Base-by-base conservation (phyloP, 2,797 vertebrate species). In the Anomalospiza imberbis region DNA sequence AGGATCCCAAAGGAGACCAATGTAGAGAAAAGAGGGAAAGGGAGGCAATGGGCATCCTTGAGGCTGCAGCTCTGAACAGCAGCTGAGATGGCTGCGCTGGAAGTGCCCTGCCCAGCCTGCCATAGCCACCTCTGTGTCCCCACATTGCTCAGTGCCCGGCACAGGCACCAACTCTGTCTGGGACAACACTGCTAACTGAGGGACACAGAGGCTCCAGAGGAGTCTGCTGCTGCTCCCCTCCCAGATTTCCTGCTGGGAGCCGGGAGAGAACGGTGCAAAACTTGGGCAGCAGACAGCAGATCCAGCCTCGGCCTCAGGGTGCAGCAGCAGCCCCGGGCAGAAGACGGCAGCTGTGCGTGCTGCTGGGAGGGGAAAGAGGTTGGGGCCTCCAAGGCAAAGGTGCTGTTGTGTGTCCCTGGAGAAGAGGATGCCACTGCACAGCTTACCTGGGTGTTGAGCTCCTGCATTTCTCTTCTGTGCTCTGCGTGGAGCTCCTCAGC, bases 391-490 rank as follows among this genome's bases (percentile, higher is more conserved):
- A 73, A 53, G 31, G 4, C 71, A 65, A 34, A 90, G 13, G 42
- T 42, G 28, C 11, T 45, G 21, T 3, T 58, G 53, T 34, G 13
- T 50, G 60, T 25, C 44, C 57, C 47, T 8, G 55, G 55, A 79
- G 60, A 53, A 79, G 20, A 71, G 6, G 57, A 34, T 38, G 26
- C 10, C 50, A 57, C 14, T 9, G 29, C 53, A 65, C 10, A 65
- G 42, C 55, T 55, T 87, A 98, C 97, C 97, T 98, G 96, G 19
- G 17, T 45, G 4, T 85, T 91, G 73, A 98, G 95, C 57, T 97
- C 96, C 47, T 88, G 85, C 70, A 96, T 76, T 44, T 97, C 88
- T 82, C 62, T 86, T 63, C 47, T 85, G 15, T 68, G 42, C 12
- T 92, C 81, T 57, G 90, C 91, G 47, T 72, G 72, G 17, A 94